These are phyloP conservation scores for Trilocha varians DNA, from an alignment of 2,888 invertebrate species.

Conservation along the genomic window DNA sequence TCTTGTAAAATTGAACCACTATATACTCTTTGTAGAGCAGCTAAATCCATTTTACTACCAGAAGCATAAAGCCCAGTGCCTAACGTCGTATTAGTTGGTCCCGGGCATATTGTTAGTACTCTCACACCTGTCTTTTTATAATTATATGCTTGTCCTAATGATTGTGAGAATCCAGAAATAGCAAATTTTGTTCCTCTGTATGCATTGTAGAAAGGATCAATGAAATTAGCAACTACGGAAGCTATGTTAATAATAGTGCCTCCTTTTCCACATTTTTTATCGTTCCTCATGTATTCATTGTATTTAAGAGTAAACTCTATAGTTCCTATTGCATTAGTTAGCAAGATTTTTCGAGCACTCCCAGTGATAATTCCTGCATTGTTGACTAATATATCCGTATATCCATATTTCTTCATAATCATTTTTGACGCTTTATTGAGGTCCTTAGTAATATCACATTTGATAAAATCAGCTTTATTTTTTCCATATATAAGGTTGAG, in stretches of 20 bases:
- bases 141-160: constrained; percentile 41
- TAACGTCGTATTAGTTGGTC: constrained; percentile 35
- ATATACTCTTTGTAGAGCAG: not conserved
- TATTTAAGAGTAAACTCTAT: constrained; percentile 48
- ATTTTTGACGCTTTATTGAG: constrained; percentile 30
- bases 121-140: constrained; percentile 46
- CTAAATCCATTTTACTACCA: not conserved
- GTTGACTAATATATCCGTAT: constrained; percentile 42
- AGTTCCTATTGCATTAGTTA: constrained; percentile 27
- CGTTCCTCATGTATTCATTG: constrained; percentile 62
- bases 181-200: constrained; percentile 72
- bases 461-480: constrained; percentile 44
- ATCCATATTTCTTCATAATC: constrained; percentile 21
- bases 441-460: constrained; percentile 57
- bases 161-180: constrained; percentile 51
- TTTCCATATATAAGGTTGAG: constrained; percentile 51
- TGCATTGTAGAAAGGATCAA: constrained; percentile 55
- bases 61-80: constrained; percentile 27
- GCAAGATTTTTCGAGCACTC: constrained; percentile 11
- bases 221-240: constrained; percentile 64
- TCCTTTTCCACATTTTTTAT: constrained; percentile 57
- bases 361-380: constrained; percentile 37
- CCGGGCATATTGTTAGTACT: constrained; percentile 49
- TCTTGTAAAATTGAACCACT: constrained; percentile 19
- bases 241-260: constrained; percentile 75